Conservation (phyloP, 2,888 invertebrate genomes). For the Chymomyza procnemis region DNA sequence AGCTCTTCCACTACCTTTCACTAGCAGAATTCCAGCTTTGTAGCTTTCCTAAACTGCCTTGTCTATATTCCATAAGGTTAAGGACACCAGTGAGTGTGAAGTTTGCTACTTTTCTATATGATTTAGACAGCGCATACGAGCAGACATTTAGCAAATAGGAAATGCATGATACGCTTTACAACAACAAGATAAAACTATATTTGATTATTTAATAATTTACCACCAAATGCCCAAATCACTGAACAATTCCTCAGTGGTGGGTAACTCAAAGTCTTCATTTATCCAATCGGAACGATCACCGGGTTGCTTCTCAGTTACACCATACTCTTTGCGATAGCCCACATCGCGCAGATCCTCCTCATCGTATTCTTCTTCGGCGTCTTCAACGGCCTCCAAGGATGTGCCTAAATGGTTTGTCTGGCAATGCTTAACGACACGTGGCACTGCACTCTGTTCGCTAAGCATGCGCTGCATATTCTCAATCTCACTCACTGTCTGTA, state of each 20-base stretch:
- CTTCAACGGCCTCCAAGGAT: conserved; percentile 71
- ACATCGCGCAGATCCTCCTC: conserved; percentile 71
- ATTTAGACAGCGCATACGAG: neutral
- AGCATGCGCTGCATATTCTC: conserved; percentile 55
- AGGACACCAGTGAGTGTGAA: neutral
- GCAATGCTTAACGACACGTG: conserved; percentile 11
- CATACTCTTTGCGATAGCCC: conserved; percentile 71
- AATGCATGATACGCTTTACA: neutral
- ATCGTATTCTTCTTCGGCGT: conserved; percentile 71
- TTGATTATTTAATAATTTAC: conserved; percentile 41
- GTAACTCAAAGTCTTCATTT: conserved; percentile 73
- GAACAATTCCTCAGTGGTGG: conserved; percentile 73
- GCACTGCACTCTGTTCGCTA: conserved; percentile 17
- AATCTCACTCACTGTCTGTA: conserved; percentile 45
- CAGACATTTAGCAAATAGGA: neutral
- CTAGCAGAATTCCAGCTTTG: no score
- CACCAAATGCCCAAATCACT: conserved; percentile 76
- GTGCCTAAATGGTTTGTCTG: conserved; percentile 35
- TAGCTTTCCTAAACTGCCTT: no score
- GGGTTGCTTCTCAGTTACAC: conserved; percentile 26
- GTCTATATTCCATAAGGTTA: neutral
- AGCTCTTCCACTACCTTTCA: no score
- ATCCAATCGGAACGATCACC: conserved; percentile 68
- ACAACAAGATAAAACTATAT: neutral
- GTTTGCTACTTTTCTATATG: neutral